Evolutionary conservation across 1,140 invertebrate species (phyloP).

Genomic region (Macrotrachela quadricornifera): DNA sequence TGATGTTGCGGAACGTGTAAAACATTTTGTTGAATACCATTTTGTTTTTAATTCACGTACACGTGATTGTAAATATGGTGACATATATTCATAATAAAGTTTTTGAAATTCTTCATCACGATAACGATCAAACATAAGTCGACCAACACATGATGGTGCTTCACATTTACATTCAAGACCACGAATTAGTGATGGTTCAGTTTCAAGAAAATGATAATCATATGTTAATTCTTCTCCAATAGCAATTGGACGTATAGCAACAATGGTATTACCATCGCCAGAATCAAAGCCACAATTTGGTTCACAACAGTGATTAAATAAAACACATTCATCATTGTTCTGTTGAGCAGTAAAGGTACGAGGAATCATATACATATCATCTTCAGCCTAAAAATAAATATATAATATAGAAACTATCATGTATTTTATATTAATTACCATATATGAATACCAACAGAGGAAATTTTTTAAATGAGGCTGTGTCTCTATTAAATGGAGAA

Average conservation of each 20-base stretch:
- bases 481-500: neutral
- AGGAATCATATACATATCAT: neutral
- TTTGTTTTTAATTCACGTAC: neutral
- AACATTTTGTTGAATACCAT: neutral
- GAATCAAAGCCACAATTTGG: neutral
- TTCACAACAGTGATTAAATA: neutral
- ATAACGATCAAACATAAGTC: neutral
- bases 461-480: neutral
- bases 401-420: too few species aligned
- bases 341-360: neutral
- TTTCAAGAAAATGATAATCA: neutral
- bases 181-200: neutral
- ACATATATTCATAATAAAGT: neutral
- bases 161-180: neutral
- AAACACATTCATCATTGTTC: neutral
- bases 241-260: neutral
- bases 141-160: neutral
- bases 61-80: neutral
- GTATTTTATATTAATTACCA: neutral
- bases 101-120: neutral
- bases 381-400: neutral
- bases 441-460: neutral
- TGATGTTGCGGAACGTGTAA: too few species aligned
- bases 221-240: neutral
- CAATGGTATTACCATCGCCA: neutral